A percentile compares a stretch with the other conserved stretches of the same genome.
Evolutionary conservation across 2,888 invertebrate genomes (phyloP).

Genomic region (Chymomyza fuscimana): DNA sequence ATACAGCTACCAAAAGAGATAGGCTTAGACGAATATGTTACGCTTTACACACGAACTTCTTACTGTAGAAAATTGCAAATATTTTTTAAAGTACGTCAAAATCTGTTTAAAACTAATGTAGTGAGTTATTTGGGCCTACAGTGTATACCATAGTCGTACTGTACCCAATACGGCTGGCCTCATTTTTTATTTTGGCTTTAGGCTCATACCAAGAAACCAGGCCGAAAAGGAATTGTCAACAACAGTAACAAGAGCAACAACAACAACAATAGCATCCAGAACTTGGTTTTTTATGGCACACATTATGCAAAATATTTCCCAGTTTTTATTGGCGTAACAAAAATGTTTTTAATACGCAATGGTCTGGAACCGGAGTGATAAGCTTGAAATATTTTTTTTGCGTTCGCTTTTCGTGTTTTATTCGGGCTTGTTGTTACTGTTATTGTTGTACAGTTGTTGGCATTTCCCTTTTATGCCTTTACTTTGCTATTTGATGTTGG

Average conservation of each 20-base stretch:
- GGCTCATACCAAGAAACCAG: neutral
- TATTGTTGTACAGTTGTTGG: constrained; percentile 14
- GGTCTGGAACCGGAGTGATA: constrained; percentile 72
- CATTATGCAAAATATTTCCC: constrained; percentile 66
- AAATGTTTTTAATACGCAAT: constrained; percentile 74
- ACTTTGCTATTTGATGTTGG: constrained; percentile 52
- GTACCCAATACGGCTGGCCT: neutral
- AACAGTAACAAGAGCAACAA: constrained; percentile 23
- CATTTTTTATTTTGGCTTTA: neutral
- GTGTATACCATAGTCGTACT: neutral
- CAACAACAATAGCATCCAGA: neutral
- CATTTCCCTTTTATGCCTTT: constrained; percentile 12
- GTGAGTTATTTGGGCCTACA: neutral
- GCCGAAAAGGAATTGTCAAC: constrained; percentile 58
- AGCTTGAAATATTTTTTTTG: constrained; percentile 53
- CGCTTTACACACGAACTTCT: too few relatives aligned
- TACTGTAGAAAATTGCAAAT: too few relatives aligned
- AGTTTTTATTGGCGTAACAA: constrained; percentile 71
- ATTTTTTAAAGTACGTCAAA: too few relatives aligned
- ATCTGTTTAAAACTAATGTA: too few relatives aligned
- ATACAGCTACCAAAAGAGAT: too few relatives aligned
- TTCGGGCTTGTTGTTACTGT: constrained; percentile 9
- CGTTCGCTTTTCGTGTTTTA: neutral
- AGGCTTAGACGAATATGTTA: too few relatives aligned
- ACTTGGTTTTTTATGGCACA: constrained; percentile 50